Evolutionary conservation across 2,888 invertebrate genomes (phyloP), one percentile per base, ranked within the genome.

Genomic region (Torymus aiolomorphi): DNA sequence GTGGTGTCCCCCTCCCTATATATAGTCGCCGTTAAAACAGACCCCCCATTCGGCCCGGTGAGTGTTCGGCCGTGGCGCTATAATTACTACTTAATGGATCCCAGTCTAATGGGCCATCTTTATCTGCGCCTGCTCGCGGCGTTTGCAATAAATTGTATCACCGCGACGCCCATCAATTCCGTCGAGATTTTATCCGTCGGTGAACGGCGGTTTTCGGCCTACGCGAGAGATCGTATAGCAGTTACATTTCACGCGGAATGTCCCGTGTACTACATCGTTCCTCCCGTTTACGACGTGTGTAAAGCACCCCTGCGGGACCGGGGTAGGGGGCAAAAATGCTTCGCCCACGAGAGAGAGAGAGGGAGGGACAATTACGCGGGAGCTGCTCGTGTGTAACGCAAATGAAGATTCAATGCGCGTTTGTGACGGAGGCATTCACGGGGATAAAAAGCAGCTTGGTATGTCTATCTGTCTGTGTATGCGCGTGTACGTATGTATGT

Each of bases 21-120:
- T n/a, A 1, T 1, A 31, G 62, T 14, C 5, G 63, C 72, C 61
- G 62, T 62, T 72, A 20, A 52, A 72, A 61, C 52, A 42, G 61
- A 59, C 59, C 52, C 51, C 65, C 51, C 24, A 2, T 24, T 2
- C 2, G 3, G 2, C 24, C 3, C 24, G 24, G 16, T 18, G 62
- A 10, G 65, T n/a, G 3, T 51, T 18, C 4, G 8, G 14, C 52
- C 12, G 13, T 16, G 12, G 11, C 14, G n/a, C 24, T 57, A 61
- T 72, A 72, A 72, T 72, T 61, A 72, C 52, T 3, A 52, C 52
- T 72, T 72, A 62, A 62, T 62, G 52, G 72, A 52, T 42, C 5
- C 18, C 57, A 3, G n/a, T 16, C 61, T 71, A 71, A 71, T 59
- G 71, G 51, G 49, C 14, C 73, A 61, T 72, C 54, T 62, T 72